Conservation (phyloP, 2,888 invertebrate species). For the Dastarcus helophoroides region DNA sequence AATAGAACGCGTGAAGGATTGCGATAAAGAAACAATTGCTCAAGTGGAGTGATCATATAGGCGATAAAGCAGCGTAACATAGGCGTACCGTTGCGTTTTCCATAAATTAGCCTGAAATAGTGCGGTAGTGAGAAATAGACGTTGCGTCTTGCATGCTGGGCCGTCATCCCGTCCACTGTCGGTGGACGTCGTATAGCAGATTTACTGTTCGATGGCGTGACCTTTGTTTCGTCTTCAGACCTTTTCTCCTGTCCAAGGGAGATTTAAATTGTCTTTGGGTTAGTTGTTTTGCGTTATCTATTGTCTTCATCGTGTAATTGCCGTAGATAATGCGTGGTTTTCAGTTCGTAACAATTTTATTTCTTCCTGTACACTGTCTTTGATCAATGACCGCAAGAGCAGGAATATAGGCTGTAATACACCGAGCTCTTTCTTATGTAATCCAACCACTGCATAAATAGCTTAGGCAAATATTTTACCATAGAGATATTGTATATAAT, state of each 20-base stretch:
- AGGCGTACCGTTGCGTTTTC: slow-evolving; percentile 10
- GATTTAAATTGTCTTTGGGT: slow-evolving; percentile 36
- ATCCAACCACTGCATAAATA: too few relatives aligned
- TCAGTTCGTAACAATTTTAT: slow-evolving; percentile 13
- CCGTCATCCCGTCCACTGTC: slow-evolving; percentile 32
- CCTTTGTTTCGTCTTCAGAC: slow-evolving; percentile 31
- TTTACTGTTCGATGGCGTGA: slow-evolving; percentile 38
- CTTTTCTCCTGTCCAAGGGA: slow-evolving; percentile 29
- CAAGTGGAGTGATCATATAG: too few relatives aligned
- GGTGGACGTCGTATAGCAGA: slow-evolving; percentile 31
- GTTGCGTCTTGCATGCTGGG: slow-evolving; percentile 29
- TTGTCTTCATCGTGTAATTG: slow-evolving; percentile 33
- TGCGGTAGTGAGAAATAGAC: slow-evolving; percentile 11
- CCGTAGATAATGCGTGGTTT: slow-evolving; percentile 22
- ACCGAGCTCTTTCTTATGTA: too few relatives aligned
- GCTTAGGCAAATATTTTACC: too few relatives aligned
- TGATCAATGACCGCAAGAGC: too few relatives aligned
- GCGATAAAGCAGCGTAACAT: too few relatives aligned
- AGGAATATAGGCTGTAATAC: too few relatives aligned
- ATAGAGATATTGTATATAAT: too few relatives aligned
- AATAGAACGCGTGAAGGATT: too few relatives aligned
- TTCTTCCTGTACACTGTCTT: too few relatives aligned
- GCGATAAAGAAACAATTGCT: too few relatives aligned
- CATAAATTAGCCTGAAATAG: slow-evolving; percentile 12
- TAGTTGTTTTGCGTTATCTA: slow-evolving; percentile 32